Base-by-base conservation (phyloP, 1,140 invertebrate species). In the Neuroterus valhalla region DNA sequence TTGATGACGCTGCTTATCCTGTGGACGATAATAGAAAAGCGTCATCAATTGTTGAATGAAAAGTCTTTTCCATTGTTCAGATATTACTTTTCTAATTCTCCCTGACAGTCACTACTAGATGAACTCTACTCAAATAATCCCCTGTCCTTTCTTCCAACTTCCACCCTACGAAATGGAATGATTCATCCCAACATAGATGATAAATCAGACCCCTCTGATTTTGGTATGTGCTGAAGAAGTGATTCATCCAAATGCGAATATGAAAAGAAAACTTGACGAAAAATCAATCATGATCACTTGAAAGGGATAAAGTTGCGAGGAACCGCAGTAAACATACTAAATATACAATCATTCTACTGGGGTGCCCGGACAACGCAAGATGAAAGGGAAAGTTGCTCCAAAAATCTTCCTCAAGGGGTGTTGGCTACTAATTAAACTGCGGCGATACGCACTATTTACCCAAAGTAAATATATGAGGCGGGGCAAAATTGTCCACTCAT, bases 361-460 rank as follows among this genome's bases (percentile, higher is more conserved):
- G 52, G 52, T 62, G 17, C 31, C 31, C 31, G 31, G 31, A 38
- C 31, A 10, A 38, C 31, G 11, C 2, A 15, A 26, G 23, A 62
- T 62, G 23, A 62, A 62, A 62, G 52, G 26, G 52, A 62, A 26
- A 26, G 23, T 48, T 48, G 2, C 0, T 23, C 21, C 14, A 62
- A 26, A 62, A 62, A 62, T 62, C 2, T 62, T 78, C 78, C 76
- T 82, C 78, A 78, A 76, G 75, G 78, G 71, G 79, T 86, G 86
- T 87, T 81, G 84, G 83, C 85, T 84, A 84, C 83, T 89, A 88
- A 88, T 88, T 89, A 88, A 83, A 82, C 82, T 81, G 81, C 80
- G 80, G 80, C 81, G 81, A 84, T 87, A 84, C 80, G 77, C 82
- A 74, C 79, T 86, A 85, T 88, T 89, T 88, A 87, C 87, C 87